Base-by-base conservation (phyloP, 2,797 vertebrate genomes). In the Gymnoscopelus microlampas region DNA sequence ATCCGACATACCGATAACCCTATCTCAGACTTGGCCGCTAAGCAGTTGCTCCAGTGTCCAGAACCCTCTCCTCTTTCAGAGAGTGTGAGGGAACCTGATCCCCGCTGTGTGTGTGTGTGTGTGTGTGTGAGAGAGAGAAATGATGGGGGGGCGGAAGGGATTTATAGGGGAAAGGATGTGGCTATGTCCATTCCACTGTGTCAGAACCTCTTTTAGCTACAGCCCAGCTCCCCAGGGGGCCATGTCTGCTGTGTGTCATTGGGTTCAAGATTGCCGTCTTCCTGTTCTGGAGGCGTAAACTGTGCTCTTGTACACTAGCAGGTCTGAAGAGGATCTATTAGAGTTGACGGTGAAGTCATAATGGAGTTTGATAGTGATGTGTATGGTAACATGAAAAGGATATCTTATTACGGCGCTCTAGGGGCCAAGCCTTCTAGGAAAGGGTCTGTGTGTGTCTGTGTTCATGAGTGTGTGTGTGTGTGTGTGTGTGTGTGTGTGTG, bases 131-230 rank as follows among this genome's bases (percentile, higher is more conserved):
- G 14, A n/a, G n/a, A n/a, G 57, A 10, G 10, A 19, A 68, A 57
- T 10, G 60, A 13, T 7, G 39, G 32, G 8, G 2, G 55, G 57
- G 12, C 15, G 6, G 59, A 50, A 6, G 12, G 19, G 19, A 12
- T 44, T 44, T 32, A 6, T n/a, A 47, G 64, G 54, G 44, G 51
- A 32, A 10, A 3, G 71, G 66, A 44, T 44, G 72, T 1, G 26
- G 48, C 50, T 74, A n/a, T 4, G 73, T 68, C 65, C 82, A 72
- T 86, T 66, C 80, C 79, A 12, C 79, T 59, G 64, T 73, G 85
- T 88, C 89, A 86, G 82, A 88, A 84, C 83, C 82, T 84, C 81
- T 86, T 89, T 87, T 89, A 85, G 83, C 85, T 66, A 56, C 73
- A 79, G 76, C 60, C 7, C 56, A 77, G 68, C 69, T 86, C 84